Base-by-base conservation (phyloP, 2,113 vertebrate species). In the Neopipo cinnamomea region DNA sequence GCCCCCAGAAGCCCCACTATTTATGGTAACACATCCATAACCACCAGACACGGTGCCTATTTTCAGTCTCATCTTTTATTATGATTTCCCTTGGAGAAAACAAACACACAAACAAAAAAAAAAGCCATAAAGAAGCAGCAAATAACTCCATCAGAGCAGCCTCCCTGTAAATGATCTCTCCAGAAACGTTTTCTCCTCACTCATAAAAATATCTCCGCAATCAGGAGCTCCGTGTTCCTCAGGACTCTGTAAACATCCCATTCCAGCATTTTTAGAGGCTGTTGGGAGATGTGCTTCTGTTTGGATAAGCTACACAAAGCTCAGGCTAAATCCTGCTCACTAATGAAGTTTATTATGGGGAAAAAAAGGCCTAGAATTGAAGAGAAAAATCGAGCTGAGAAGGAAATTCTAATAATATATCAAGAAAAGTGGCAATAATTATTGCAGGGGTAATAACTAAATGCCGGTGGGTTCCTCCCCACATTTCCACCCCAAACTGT, bases 51-150 rank as follows among this genome's bases (percentile, higher is more conserved):
- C 11, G 24, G 42, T 30, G 76, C 21, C 47, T 92, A n/a, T 95
- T 93, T 89, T 68, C 81, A 87, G 76, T 12, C 84, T 87, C 86
- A 71, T 95, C 77, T 82, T 89, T 86, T 92, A 63, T 88, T 47
- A 47, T 58, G 49, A 77, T 81, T 91, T 83, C 68, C 75, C 90
- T 53, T 24, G 41, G 55, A 95, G 92, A 85, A 94, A 95, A 77
- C 71, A 90, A 92, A 79, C 76, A 83, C 49, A 20, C 25, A 8
- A 44, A 15, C 67, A 83, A 49, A 31, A 7, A 44, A 21, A 63
- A 41, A 61, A 6, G 0, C 33, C 49, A 27, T 14, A 42, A 24
- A 71, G 74, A 85, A 24, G 37, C 37, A 53, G 68, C 27, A 73
- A 16, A 42, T 52, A 88, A 93, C 88, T 94, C 79, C 50, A 55